Percentiles rank a stretch among this genome's conserved stretches.
Conservation (phyloP, 2,797 vertebrate genomes). For the Notolepis coatsorum region DNA sequence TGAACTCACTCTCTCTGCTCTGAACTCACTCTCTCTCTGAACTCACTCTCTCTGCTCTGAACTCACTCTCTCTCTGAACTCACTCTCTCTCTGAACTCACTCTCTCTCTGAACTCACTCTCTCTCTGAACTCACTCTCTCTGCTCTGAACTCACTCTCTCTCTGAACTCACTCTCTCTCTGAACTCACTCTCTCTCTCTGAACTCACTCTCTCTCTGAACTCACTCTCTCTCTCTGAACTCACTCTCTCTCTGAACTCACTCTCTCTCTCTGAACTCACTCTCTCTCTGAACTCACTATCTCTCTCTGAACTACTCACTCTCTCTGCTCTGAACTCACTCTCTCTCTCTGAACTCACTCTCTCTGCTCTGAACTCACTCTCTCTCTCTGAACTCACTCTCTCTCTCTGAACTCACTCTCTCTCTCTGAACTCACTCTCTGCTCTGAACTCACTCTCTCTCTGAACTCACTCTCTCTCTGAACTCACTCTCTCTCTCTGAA, state of each 20-base stretch:
- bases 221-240: constrained; percentile 34
- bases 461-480: constrained; percentile 37
- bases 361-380: constrained; percentile 38
- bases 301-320: constrained; percentile 28
- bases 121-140: constrained; percentile 29
- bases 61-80: constrained; percentile 36
- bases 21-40: constrained; percentile 37
- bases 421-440: constrained; percentile 27
- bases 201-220: constrained; percentile 39
- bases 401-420: constrained; percentile 38
- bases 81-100: too few species aligned
- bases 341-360: constrained; percentile 26
- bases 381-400: constrained; percentile 27
- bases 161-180: constrained; percentile 34
- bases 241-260: constrained; percentile 44
- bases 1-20: constrained; percentile 29
- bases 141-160: constrained; percentile 36
- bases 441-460: constrained; percentile 38
- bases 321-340: constrained; percentile 39
- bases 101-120: constrained; percentile 42
- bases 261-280: constrained; percentile 27
- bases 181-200: constrained; percentile 35
- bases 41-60: constrained; percentile 34
- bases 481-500: constrained; percentile 35
- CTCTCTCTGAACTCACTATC: constrained; percentile 40